Base-by-base conservation (phyloP, 2,888 invertebrate species). In the Drosophila emarginata region DNA sequence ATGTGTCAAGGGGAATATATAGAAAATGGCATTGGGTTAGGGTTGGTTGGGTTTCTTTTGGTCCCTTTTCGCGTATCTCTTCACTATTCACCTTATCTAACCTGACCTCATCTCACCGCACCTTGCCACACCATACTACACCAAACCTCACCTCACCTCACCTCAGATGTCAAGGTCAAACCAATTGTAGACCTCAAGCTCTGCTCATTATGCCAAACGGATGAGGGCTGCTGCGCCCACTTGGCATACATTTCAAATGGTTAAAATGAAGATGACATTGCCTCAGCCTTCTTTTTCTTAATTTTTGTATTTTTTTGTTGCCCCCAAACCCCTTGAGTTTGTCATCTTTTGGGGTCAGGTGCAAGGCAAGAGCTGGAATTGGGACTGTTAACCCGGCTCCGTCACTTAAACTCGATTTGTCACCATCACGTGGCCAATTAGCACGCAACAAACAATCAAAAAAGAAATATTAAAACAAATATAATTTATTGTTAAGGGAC, bases 381-480 rank as follows among this genome's bases (percentile, higher is more conserved):
- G n/a, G n/a, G n/a, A n/a, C n/a, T n/a, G n/a, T n/a, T n/a, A n/a
- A n/a, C n/a, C n/a, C n/a, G 64, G 32, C 12, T 7, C 45, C 12
- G 23, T 23, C 80, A 73, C 73, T 80, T 83, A 75, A 79, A 81
- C 79, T 81, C 87, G 82, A 84, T 83, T 87, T 87, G 87, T 87
- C 75, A 84, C 87, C 79, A 78, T 87, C 85, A 77, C 75, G 82
- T 81, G 79, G 79, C 84, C 87, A 83, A 83, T 83, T 87, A 87
- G 79, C 87, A 83, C 85, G 87, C 84, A 83, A 84, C 75, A 87
- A 87, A 71, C 73, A 74, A 62, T 26, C 15, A 18, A 40, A 52
- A 59, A 28, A 21, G 28, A 52, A 73, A 15, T 4, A n/a, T n/a
- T n/a, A 12, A 37, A 18, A 15, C 15, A 45, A 39, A 45, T 45